Conservation (phyloP, 2,888 invertebrate species). For the Eutolmus rufibarbis region DNA sequence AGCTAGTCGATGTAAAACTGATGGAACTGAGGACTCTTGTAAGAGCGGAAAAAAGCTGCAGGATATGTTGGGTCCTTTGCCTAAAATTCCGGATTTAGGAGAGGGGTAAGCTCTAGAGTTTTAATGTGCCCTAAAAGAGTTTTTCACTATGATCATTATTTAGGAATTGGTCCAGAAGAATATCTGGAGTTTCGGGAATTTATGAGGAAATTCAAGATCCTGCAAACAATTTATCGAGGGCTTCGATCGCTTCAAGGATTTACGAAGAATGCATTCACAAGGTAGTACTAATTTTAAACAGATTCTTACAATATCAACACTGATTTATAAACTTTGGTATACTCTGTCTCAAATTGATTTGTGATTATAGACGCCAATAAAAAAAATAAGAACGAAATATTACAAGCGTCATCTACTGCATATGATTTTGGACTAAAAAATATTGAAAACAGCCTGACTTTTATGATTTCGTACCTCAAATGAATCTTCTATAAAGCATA, state of each 20-base stretch:
- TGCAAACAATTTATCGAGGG: constrained; percentile 54
- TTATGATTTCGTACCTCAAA: too few species aligned
- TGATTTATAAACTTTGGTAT: not conserved
- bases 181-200: constrained; percentile 59
- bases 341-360: too few species aligned
- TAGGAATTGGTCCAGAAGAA: constrained; percentile 53
- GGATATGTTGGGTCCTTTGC: constrained; percentile 58
- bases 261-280: constrained; percentile 58
- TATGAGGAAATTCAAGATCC: constrained; percentile 59
- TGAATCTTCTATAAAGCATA: too few species aligned
- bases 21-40: constrained; percentile 35
- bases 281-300: constrained; percentile 40
- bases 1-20: constrained; percentile 53
- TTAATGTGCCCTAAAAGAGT: not conserved
- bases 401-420: too few species aligned
- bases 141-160: not conserved
- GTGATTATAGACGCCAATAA: too few species aligned
- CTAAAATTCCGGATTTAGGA: constrained; percentile 56
- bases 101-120: constrained; percentile 47
- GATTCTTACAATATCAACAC: not conserved
- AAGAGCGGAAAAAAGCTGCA: constrained; percentile 48
- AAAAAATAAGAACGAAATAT: too few species aligned
- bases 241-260: constrained; percentile 61
- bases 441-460: too few species aligned
- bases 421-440: too few species aligned